Percentiles rank a stretch among this genome's conserved stretches.
phyloP scores from a whole-genome alignment of 2,888 invertebrate species.

The Cremastinae sp. region DNA sequence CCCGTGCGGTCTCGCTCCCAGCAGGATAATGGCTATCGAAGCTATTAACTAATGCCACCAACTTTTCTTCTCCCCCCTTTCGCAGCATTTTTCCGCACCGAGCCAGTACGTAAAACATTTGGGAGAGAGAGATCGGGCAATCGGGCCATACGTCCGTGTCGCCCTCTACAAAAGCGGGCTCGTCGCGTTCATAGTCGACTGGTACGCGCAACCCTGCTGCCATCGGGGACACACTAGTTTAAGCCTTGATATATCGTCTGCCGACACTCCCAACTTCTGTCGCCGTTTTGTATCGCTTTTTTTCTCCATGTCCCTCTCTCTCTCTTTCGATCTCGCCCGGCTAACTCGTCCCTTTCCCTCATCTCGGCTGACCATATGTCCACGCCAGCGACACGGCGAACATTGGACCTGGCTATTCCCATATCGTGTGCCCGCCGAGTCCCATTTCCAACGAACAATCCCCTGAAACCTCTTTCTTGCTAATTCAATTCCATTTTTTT shows the following conservation, averaged over 20 bases:
- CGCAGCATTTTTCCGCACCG: conserved; percentile 21
- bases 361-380: conserved; percentile 76
- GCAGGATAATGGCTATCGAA: conserved; percentile 62
- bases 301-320: conserved; percentile 64
- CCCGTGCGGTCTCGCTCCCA: conserved; percentile 67
- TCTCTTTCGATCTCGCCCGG: conserved; percentile 13
- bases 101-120: conserved; percentile 58
- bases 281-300: conserved; percentile 78
- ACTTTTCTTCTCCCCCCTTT: conserved; percentile 30
- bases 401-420: conserved; percentile 52
- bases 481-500: conserved; percentile 9
- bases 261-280: conserved; percentile 81
- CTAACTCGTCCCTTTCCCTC: conserved; percentile 58
- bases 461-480: conserved; percentile 1
- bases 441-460: conserved; percentile 18
- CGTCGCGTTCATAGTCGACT: conserved; percentile 48
- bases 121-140: conserved; percentile 66
- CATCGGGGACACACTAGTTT: conserved; percentile 74
- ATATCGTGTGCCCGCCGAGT: conserved; percentile 29
- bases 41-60: conserved; percentile 80
- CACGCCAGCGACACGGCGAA: conserved; percentile 70
- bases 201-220: conserved; percentile 63
- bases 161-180: conserved; percentile 47
- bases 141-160: conserved; percentile 74
- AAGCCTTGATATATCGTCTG: conserved; percentile 80